Evolutionary conservation across 2,888 invertebrate genomes (phyloP), one percentile per base, ranked within the genome.

Genomic region (Synergus laeviventris): DNA sequence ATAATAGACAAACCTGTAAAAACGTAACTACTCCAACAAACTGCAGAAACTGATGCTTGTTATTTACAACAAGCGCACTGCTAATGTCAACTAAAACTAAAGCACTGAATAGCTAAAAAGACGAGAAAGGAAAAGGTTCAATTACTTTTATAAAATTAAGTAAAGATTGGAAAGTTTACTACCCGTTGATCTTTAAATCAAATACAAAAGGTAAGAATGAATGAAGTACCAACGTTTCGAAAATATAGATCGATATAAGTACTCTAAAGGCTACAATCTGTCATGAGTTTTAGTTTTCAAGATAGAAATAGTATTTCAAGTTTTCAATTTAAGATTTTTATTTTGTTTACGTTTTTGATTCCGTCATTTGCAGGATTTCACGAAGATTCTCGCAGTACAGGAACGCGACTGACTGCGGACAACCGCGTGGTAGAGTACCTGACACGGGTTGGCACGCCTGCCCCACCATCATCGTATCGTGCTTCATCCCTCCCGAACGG

Each of bases 341-440:
- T 5, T 38, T 38, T 62, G 36, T 36, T 36, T 62, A 62, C n/a
- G 38, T 38, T n/a, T 31, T 9, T 9, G 8, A 38, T 38, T 38
- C 36, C 36, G 36, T 31, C 7, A 11, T 61, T 11, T 59, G 11
- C 21, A 59, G 21, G 18, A 59, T 59, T 11, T 59, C 36, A n/a
- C 38, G 16, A n/a, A 61, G 36, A n/a, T 36, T 31, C 36, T 18
- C n/a, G 36, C 70, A 74, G 77, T 74, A 70, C 78, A 77, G 77
- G 81, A 84, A 82, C 81, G 82, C 81, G 81, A 86, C 86, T 86
- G 86, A 87, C 84, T 87, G 84, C 78, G 81, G 80, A 75, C 82
- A 83, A 84, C 87, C 88, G 88, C 88, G 87, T 88, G 88, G 86
- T 75, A 76, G 81, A 84, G 84, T 83, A 87, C 87, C 88, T 88